These are phyloP conservation scores for Triops longicaudatus DNA, from an alignment of 1,140 invertebrate genomes.

Conservation along the genomic window DNA sequence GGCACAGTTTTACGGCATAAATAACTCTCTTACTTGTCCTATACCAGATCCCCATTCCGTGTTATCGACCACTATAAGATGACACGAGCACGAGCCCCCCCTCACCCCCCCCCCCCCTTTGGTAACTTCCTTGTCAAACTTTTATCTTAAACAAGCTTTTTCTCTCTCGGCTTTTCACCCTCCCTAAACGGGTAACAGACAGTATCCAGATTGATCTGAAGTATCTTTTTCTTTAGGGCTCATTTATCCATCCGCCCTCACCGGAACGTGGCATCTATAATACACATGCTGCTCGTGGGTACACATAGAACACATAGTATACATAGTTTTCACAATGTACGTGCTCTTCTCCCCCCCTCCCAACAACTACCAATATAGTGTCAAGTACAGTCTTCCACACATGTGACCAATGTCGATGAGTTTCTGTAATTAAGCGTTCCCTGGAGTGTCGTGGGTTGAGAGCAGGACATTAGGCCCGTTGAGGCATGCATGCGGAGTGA, in stretches of 20 bases:
- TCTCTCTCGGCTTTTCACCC: background rate
- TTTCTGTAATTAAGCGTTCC: background rate
- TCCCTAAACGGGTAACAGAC: background rate
- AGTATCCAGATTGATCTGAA: background rate
- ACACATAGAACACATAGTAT: no score
- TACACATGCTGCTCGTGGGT: no score
- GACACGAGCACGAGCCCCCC: background rate
- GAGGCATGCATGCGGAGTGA: no score
- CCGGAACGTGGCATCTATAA: no score
- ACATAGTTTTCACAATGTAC: no score
- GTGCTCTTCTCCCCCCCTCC: no score
- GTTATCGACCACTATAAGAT: background rate
- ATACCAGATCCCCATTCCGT: background rate
- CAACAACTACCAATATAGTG: background rate
- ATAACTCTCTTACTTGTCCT: background rate
- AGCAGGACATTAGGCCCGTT: no score
- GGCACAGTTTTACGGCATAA: constrained; percentile 3
- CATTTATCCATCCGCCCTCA: background rate
- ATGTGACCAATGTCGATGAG: background rate
- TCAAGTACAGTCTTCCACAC: background rate
- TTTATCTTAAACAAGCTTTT: no score
- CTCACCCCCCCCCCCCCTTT: background rate
- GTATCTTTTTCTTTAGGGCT: background rate
- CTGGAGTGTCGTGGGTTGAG: background rate
- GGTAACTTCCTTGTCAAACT: no score